Conservation (phyloP, 2,888 invertebrate species). For the Drosophila melanosoma region DNA sequence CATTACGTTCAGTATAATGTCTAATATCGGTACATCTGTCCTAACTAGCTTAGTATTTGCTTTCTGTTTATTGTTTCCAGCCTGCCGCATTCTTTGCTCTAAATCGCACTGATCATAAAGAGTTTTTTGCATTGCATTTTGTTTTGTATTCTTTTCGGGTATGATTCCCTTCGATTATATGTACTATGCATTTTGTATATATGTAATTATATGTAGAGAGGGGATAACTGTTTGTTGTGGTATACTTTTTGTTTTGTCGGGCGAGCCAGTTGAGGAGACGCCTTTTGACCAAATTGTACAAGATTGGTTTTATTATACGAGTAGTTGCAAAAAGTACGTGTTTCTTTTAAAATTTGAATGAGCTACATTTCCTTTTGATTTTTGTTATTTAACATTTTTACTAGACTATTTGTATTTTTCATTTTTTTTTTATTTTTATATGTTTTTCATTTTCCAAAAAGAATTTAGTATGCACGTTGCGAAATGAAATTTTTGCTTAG, state of each 20-base stretch:
- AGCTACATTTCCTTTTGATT: constrained; percentile 70
- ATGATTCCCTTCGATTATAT: constrained; percentile 56
- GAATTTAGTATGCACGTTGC: constrained; percentile 25
- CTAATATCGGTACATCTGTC: constrained; percentile 50
- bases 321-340: constrained; percentile 69
- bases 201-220: constrained; percentile 63
- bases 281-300: constrained; percentile 65
- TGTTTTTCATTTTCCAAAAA: constrained; percentile 17
- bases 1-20: constrained; percentile 60
- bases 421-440: not conserved
- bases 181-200: constrained; percentile 59
- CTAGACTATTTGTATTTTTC: constrained; percentile 39
- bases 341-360: constrained; percentile 76
- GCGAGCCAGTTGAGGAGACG: constrained; percentile 7
- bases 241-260: constrained; percentile 42
- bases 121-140: constrained; percentile 24
- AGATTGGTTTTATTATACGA: constrained; percentile 47
- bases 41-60: constrained; percentile 64
- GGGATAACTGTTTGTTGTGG: constrained; percentile 66
- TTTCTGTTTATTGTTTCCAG: constrained; percentile 57
- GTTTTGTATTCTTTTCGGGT: constrained; percentile 32
- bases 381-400: constrained; percentile 43
- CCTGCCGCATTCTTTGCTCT: constrained; percentile 19
- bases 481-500: constrained; percentile 44
- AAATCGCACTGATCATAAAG: constrained; percentile 43